phyloP scores from a whole-genome alignment of 1,140 invertebrate genomes.

The Conus ventricosus region DNA sequence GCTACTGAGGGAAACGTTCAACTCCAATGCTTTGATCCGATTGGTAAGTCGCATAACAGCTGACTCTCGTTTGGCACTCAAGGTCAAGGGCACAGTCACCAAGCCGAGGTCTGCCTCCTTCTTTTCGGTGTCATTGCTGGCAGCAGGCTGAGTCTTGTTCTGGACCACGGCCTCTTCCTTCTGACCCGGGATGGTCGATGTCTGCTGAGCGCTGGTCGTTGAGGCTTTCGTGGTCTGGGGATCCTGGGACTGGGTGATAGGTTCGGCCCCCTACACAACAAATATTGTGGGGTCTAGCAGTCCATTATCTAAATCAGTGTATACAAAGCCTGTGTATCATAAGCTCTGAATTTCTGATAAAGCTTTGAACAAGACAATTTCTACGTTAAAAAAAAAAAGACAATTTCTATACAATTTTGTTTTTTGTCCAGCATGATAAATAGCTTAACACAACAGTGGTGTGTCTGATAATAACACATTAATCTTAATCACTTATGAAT shows the following conservation, averaged over 20 bases:
- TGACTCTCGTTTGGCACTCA: constrained; percentile 88
- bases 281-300: too few relatives aligned
- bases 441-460: too few relatives aligned
- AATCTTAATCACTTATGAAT: too few relatives aligned
- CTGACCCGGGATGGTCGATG: neutral
- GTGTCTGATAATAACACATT: too few relatives aligned
- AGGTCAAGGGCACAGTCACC: constrained; percentile 51
- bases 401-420: too few relatives aligned
- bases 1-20: constrained; percentile 96
- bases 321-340: too few relatives aligned
- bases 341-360: too few relatives aligned
- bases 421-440: too few relatives aligned
- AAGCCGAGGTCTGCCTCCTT: constrained; percentile 50
- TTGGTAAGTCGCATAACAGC: constrained; percentile 96
- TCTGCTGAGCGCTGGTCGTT: neutral
- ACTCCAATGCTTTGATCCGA: constrained; percentile 94
- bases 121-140: constrained; percentile 62
- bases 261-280: neutral
- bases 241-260: neutral
- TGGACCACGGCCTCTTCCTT: neutral
- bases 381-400: too few relatives aligned
- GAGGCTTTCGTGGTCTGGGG: neutral
- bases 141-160: neutral
- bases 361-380: too few relatives aligned
- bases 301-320: too few relatives aligned